Evolutionary conservation across 2,888 invertebrate species (phyloP), one percentile per base, ranked within the genome.

Genomic region (Hydroisotoma schaefferi): DNA sequence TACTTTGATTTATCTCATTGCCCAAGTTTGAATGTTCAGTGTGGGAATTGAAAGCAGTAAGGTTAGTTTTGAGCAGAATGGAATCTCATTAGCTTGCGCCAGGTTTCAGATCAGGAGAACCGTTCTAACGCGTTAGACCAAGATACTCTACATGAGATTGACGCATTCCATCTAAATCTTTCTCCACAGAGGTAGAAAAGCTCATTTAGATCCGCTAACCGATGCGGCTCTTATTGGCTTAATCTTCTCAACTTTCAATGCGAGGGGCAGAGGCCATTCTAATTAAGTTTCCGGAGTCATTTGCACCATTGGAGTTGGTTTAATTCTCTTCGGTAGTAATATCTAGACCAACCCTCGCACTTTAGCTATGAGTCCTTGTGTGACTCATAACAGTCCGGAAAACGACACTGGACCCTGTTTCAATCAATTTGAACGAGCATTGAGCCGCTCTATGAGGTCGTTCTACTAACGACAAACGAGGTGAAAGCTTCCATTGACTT

Each of bases 341-440:
- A 46, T 25, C 15, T 23, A 12, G 4, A 23, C 46, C 8, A 25
- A 15, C 25, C 46, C 25, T 15, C 15, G 12, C 46, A 23, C 46
- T 46, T 25, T 10, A 23, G 22, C 18, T 46, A 46, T 46, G 12
- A 15, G 8, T 33, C 46, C 46, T 46, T 25, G 57, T n/a, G n/a
- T 63, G 63, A 63, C 57, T 63, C 68, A 68, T 68, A 68, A 68
- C 68, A 61, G 55, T 61, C 61, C 53, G 55, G 56, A 60, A 58
- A 68, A 65, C 62, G 63, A 65, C 59, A 64, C 61, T 56, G 40
- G 40, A 53, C 38, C 38, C 59, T 59, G 62, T 66, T 68, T 68
- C 68, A 66, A 68, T 68, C 68, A 68, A 68, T 66, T 66, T 66
- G 56, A 63, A 59, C 55, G 56, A 55, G 51, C 58, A 37, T 57